Percentiles rank a stretch among this genome's conserved stretches.
Conservation (phyloP, 1,140 invertebrate species). For the Brachystomella parvula region DNA sequence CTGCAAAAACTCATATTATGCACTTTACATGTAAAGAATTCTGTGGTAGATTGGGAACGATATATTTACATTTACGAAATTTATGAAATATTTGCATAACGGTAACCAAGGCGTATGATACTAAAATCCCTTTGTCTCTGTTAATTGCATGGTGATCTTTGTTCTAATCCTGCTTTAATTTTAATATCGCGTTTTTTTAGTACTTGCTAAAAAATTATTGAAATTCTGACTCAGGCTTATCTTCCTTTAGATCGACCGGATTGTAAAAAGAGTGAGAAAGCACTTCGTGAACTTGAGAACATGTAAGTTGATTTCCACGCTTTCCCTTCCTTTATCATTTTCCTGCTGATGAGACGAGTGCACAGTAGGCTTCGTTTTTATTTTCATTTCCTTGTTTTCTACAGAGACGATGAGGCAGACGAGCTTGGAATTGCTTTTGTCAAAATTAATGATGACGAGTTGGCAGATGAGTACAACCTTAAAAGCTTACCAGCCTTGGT, state of each 20-base stretch:
- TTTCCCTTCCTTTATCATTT: neutral
- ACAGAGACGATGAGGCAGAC: conserved; percentile 64
- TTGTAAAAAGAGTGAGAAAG: conserved; percentile 80
- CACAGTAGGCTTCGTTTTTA: neutral
- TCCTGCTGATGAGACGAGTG: conserved; percentile 59
- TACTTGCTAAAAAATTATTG: neutral
- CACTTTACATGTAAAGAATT: no score
- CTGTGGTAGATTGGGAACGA: no score
- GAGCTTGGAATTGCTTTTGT: conserved; percentile 89
- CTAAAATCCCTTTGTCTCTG: no score
- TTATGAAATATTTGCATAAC: no score
- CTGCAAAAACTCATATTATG: no score
- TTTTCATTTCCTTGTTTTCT: neutral
- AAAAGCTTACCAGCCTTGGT: conserved; percentile 71
- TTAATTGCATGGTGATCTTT: no score
- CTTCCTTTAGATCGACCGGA: conserved; percentile 79
- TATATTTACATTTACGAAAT: no score
- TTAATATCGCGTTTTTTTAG: neutral
- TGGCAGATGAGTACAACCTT: conserved; percentile 87
- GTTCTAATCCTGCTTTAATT: no score
- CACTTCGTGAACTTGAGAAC: conserved; percentile 62
- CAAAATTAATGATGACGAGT: conserved; percentile 82
- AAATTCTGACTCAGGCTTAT: conserved; percentile 1
- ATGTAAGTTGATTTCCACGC: conserved; percentile 46
- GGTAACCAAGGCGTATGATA: no score